Evolutionary conservation across 1,140 invertebrate genomes (phyloP), one percentile per base, ranked within the genome.

Genomic region (Psilanteris sp.): DNA sequence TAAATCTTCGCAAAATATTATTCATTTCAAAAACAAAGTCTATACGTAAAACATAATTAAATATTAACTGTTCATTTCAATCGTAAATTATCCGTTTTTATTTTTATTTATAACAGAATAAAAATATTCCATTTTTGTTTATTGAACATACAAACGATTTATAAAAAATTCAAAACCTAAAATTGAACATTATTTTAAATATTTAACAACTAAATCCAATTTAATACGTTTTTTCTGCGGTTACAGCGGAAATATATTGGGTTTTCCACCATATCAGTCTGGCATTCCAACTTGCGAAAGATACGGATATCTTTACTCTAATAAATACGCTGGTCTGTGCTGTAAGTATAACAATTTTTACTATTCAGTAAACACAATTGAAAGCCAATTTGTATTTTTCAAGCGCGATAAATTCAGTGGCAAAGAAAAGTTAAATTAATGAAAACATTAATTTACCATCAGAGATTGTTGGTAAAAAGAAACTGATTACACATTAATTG

Each of bases 301-400:
- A 34, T 92, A 91, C 78, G 93, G 93, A 73, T 90, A 94, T 75
- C 88, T 89, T 10, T 90, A 93, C 50, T 95, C 94, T 2, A 89
- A 89, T 64, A 92, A 90, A 88, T 95, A 94, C 82, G 90, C 92
- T 43, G 94, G 94, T 36, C 89, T 96, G 18, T 96, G 94, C 85
- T 91, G 93, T 94, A 88, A 92, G 91, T 91, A 84, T 82, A 50
- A 52, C 26, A 10, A 67, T 37, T 32, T 64, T 43, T 32, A 41
- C 13, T 9, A 48, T 59, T 32, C 31, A 15, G 4, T 18, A 48
- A 32, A 31, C 13, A 10, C 37, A 57, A 43, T 57, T 16, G 26
- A 20, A 41, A 41, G 5, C 22, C 22, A 29, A 37, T 48, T 54
- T 29, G 14, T 15, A 20, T 37, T 31, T 36, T 14, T 27, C n/a